phyloP scores from a whole-genome alignment of 2,113 vertebrate species.

The Cottus gobio region DNA sequence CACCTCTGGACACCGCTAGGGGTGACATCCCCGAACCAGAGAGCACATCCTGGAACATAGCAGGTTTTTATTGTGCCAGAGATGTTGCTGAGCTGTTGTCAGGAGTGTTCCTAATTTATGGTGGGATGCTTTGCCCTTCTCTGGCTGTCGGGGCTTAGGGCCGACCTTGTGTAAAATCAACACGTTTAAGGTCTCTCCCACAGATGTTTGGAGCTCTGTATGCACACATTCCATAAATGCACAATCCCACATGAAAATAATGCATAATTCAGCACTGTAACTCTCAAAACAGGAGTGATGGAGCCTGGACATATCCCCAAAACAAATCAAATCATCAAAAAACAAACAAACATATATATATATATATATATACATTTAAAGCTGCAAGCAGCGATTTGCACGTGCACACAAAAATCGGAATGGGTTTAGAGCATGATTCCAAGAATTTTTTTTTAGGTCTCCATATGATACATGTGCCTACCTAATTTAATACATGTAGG shows the following conservation, averaged over 20 bases:
- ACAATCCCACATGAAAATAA: background rate
- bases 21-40: background rate
- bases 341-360: background rate
- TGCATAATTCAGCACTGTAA: background rate
- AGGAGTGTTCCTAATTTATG: background rate
- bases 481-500: too few species aligned
- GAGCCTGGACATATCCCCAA: background rate
- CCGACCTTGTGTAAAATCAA: background rate
- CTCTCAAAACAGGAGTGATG: background rate
- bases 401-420: too few species aligned
- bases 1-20: conserved; percentile 12
- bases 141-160: background rate
- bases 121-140: background rate
- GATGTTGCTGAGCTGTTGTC: conserved; percentile 6
- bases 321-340: background rate
- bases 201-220: background rate
- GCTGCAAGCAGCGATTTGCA: too few species aligned
- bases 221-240: background rate
- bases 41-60: conserved; percentile 15
- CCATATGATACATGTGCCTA: too few species aligned
- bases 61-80: conserved; percentile 10
- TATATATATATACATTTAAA: background rate
- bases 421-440: too few species aligned
- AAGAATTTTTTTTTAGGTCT: too few species aligned
- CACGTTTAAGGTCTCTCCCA: background rate